Percentiles rank a stretch among this genome's conserved stretches.
Conservation (phyloP, 2,113 vertebrate genomes). For the Dicerorhinus sumatrensis region DNA sequence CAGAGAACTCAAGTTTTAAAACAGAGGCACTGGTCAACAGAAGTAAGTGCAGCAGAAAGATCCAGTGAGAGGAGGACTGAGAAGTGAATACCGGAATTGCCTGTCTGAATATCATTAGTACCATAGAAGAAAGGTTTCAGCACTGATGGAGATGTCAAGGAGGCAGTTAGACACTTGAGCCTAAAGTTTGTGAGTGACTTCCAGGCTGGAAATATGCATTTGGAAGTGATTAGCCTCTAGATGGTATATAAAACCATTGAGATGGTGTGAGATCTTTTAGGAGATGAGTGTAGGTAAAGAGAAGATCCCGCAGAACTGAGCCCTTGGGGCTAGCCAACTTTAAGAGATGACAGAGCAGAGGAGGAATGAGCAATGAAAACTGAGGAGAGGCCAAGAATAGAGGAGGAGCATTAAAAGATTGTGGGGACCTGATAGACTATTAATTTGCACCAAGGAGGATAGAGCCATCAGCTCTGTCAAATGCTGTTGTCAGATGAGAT, state of each 20-base stretch:
- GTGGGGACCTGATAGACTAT: not conserved
- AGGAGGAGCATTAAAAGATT: not conserved
- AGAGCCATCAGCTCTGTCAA: not conserved
- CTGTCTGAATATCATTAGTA: not conserved
- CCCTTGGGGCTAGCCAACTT: not conserved
- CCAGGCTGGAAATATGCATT: not conserved
- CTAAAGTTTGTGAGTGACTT: not conserved
- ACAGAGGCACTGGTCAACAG: not conserved
- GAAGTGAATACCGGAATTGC: not conserved
- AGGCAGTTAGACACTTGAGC: not conserved
- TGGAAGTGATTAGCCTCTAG: not conserved
- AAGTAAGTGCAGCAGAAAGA: not conserved
- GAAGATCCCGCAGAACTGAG: not conserved
- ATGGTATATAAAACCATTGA: not conserved
- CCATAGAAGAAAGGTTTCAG: not conserved
- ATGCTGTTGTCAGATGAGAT: not conserved
- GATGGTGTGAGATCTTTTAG: not conserved
- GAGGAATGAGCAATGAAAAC: not conserved
- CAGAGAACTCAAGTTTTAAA: not conserved
- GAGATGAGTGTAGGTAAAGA: not conserved
- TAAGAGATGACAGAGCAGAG: not conserved
- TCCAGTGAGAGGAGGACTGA: too few species aligned
- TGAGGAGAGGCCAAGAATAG: not conserved
- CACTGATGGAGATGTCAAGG: not conserved
- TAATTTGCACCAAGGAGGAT: not conserved